Base-by-base conservation (phyloP, 2,113 vertebrate genomes). In the Heterotis niloticus region DNA sequence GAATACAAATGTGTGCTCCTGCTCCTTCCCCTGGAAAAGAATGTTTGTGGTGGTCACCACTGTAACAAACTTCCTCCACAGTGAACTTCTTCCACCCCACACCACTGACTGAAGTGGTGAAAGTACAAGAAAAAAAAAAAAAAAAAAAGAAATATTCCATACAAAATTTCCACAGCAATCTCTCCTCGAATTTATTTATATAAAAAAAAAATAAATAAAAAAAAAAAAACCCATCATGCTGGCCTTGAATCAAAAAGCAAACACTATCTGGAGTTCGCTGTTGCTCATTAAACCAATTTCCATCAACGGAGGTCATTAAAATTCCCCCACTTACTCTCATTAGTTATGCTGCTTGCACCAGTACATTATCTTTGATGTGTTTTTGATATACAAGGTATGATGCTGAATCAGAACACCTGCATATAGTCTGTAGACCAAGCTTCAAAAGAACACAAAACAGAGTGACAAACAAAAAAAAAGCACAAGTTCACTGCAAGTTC, bases 1-100 rank as follows among this genome's bases (percentile, higher is more conserved):
- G 76, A 99, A 99, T 16, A 98, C 96, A 85, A 99, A 99, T 0
- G 97, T 99, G 87, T 99, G 98, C 77, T 99, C 97, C 90, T 99
- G 96, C 83, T 99, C 98, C 87, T 99, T 99, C 34, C 96, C 98
- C 98, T 99, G 81, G 0, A 85, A 84, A 80, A 74, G 1, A 74
- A 79, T 1, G 4, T 1, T 0, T 11, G 74, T 20, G 28, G 5
- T 24, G 0, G 54, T 80, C 11, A 66, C 23, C 24, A 1, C 5
- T 18, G 51, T 20, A 16, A 4, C 10, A 54, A 18, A 18, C 73
- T 28, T 10, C 72, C 20, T n/a, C 9, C 73, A 75, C 5, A 16
- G 56, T 18, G 26, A 26, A 28, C n/a, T n/a, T n/a, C n/a, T n/a
- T n/a, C n/a, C 23, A 26, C n/a, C n/a, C 26, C 12, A 9, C 10